These are phyloP conservation scores for Sipha maydis DNA, from an alignment of 2,888 invertebrate species.

Conservation along the genomic window DNA sequence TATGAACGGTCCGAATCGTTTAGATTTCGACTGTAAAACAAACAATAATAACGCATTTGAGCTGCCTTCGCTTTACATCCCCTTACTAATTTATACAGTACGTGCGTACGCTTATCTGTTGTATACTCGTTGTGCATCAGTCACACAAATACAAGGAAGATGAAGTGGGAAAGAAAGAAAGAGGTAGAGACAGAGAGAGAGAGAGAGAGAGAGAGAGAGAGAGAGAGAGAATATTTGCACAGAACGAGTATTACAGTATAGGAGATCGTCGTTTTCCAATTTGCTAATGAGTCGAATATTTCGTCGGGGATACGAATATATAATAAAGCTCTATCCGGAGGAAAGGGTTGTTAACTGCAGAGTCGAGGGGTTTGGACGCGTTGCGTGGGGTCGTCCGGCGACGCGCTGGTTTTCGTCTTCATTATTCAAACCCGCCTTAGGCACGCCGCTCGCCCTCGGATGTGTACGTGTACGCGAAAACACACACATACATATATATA, in stretches of 20 bases:
- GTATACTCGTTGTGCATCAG: neutral
- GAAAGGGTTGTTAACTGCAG: conserved; percentile 11
- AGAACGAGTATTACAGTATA: neutral
- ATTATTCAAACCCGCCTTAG: conserved; percentile 16
- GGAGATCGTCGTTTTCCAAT: conserved; percentile 37
- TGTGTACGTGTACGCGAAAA: neutral
- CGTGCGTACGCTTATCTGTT: neutral
- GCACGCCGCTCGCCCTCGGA: neutral
- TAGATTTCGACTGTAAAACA: too few species aligned
- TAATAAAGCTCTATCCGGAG: neutral
- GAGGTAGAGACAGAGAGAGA: too few species aligned
- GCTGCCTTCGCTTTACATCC: too few species aligned
- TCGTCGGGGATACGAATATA: neutral
- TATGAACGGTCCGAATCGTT: too few species aligned
- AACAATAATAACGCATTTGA: too few species aligned
- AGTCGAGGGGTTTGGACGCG: neutral
- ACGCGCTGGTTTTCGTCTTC: conserved; percentile 30
- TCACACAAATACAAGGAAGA: neutral
- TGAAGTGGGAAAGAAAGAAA: too few species aligned
- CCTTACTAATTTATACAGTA: too few species aligned
- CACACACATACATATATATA: too few species aligned
- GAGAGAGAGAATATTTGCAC: neutral
- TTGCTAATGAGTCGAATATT: conserved; percentile 46
- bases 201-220: too few species aligned
- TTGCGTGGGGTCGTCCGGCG: conserved; percentile 3